These are phyloP conservation scores for Lepus timidus DNA, from an alignment of 2,113 vertebrate species.

Conservation along the genomic window DNA sequence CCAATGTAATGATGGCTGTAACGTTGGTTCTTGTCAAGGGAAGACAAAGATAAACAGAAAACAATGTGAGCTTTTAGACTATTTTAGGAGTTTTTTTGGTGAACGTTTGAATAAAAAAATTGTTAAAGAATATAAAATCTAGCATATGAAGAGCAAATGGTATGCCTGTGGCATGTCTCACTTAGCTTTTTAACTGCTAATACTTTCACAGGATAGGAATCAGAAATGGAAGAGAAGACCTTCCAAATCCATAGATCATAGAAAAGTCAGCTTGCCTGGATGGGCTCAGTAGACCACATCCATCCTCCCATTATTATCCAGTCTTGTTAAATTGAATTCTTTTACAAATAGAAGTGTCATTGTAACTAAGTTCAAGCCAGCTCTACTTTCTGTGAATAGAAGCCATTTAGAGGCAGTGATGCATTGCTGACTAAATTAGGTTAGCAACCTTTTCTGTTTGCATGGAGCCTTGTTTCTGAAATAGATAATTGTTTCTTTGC, in stretches of 20 bases:
- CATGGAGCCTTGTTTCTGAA: slow-evolving; percentile 87
- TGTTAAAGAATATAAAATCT: slow-evolving; percentile 32
- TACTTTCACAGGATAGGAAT: background rate
- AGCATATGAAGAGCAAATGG: background rate
- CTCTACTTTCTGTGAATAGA: slow-evolving; percentile 1
- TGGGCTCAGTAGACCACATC: background rate
- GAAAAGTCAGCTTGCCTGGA: slow-evolving; percentile 1
- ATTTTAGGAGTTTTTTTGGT: slow-evolving; percentile 6
- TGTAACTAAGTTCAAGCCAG: background rate
- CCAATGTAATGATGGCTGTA: background rate
- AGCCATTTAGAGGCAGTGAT: slow-evolving; percentile 26
- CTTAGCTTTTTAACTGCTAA: background rate
- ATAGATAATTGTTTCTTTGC: slow-evolving; percentile 71
- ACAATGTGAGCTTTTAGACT: slow-evolving; percentile 11
- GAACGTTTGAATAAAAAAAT: slow-evolving; percentile 41
- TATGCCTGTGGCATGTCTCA: background rate
- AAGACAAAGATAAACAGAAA: slow-evolving; percentile 55
- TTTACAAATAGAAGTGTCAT: background rate
- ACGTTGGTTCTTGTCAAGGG: slow-evolving; percentile 33
- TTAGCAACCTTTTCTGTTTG: slow-evolving; percentile 74
- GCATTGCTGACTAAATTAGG: background rate
- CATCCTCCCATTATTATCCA: background rate
- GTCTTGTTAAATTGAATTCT: background rate
- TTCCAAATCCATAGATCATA: background rate
- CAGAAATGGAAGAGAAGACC: slow-evolving; percentile 10